Conservation (phyloP, 2,888 invertebrate genomes). For the Chrysotoxum bicinctum region DNA sequence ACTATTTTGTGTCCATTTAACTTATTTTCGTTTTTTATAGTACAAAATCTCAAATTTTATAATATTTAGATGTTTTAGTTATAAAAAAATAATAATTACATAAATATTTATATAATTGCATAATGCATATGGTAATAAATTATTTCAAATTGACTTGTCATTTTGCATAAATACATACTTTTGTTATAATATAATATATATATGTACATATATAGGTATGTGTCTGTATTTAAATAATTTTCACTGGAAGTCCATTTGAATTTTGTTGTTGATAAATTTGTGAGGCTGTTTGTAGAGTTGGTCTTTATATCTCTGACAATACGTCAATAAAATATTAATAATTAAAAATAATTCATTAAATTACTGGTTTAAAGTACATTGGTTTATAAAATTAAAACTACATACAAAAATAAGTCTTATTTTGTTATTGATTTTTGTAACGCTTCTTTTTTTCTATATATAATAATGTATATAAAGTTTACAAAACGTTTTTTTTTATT, state of each 20-base stretch:
- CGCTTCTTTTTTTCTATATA: slow-evolving; percentile 30
- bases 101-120: slow-evolving; percentile 2
- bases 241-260: slow-evolving; percentile 80
- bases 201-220: neutral
- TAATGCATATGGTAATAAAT: slow-evolving; percentile 35
- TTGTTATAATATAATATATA: neutral
- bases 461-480: slow-evolving; percentile 43
- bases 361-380: slow-evolving; percentile 62
- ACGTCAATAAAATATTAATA: slow-evolving; percentile 16
- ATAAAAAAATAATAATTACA: slow-evolving; percentile 4
- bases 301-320: slow-evolving; percentile 1
- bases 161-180: slow-evolving; percentile 76
- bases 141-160: slow-evolving; percentile 57
- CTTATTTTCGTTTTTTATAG: neutral
- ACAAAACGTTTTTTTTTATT: slow-evolving; percentile 16
- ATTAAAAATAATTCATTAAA: slow-evolving; percentile 34
- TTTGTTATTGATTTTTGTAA: slow-evolving; percentile 49
- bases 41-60: slow-evolving; percentile 11
- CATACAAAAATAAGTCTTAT: slow-evolving; percentile 65
- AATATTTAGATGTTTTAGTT: neutral
- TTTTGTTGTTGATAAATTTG: slow-evolving; percentile 74
- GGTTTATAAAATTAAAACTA: slow-evolving; percentile 22
- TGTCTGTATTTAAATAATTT: slow-evolving; percentile 22
- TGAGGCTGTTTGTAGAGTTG: slow-evolving; percentile 1
- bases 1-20: neutral